Conservation (phyloP, 2,797 vertebrate species). For the Oophaga sylvatica region DNA sequence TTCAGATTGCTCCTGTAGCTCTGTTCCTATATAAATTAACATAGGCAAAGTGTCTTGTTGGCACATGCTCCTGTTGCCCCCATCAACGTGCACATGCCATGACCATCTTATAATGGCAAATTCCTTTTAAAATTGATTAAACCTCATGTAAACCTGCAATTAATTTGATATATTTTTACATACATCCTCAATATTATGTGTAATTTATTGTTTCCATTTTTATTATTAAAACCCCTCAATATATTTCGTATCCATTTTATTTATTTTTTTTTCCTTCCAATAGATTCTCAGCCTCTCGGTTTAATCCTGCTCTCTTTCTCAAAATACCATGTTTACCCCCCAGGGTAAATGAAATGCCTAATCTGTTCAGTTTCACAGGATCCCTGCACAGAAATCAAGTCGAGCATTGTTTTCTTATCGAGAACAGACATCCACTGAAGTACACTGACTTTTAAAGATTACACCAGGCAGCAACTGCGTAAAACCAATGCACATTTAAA, state of each 20-base stretch:
- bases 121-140: no score
- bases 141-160: background rate
- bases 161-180: background rate
- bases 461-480: conserved; percentile 5
- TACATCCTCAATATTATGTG: background rate
- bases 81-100: no score
- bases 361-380: conserved; percentile 59
- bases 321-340: conserved; percentile 61
- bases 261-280: conserved; percentile 24
- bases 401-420: conserved; percentile 60
- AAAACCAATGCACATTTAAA: conserved; percentile 51
- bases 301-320: conserved; percentile 53
- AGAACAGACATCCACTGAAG: conserved; percentile 52
- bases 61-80: no score
- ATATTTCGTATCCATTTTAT: conserved; percentile 31
- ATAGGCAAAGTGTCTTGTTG: no score
- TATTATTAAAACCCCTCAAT: background rate
- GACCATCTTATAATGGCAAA: no score
- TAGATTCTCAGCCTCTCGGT: conserved; percentile 38
- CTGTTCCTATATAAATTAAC: no score
- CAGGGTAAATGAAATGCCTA: conserved; percentile 61
- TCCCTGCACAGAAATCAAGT: conserved; percentile 56
- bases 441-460: conserved; percentile 52
- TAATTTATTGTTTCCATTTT: background rate
- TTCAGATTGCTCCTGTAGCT: no score